Percentiles rank a stretch among this genome's conserved stretches.
These are phyloP conservation scores for Periophthalmodon schlosseri DNA, from an alignment of 2,113 vertebrate species.

Conservation along the genomic window DNA sequence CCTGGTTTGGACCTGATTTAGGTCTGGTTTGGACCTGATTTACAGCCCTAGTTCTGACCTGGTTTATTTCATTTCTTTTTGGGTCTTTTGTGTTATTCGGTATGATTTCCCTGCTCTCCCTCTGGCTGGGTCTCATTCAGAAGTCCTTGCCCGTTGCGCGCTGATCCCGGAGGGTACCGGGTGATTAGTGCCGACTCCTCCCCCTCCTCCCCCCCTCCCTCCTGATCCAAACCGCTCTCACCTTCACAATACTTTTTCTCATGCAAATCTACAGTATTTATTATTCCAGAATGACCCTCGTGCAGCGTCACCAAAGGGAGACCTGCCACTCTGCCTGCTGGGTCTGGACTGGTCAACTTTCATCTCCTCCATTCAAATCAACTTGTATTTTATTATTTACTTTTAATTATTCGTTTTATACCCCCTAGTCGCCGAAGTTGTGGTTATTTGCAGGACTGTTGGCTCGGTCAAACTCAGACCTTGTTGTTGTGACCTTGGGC, in stretches of 20 bases:
- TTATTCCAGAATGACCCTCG: slow-evolving; percentile 31
- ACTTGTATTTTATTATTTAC: background rate
- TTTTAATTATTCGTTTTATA: background rate
- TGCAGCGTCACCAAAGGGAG: slow-evolving; percentile 16
- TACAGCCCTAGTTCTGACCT: background rate
- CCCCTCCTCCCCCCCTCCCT: background rate
- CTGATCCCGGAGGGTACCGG: slow-evolving; percentile 52
- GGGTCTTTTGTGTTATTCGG: slow-evolving; percentile 17
- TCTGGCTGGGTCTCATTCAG: slow-evolving; percentile 49
- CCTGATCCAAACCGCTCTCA: slow-evolving; percentile 27
- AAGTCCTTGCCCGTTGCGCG: slow-evolving; percentile 58
- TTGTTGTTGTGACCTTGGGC: no score
- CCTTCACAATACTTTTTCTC: slow-evolving; percentile 36
- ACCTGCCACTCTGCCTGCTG: background rate
- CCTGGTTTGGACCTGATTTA: background rate
- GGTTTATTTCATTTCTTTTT: background rate
- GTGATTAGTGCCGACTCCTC: slow-evolving; percentile 70
- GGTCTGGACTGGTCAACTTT: background rate
- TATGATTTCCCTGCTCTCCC: slow-evolving; percentile 31
- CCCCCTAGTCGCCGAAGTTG: background rate
- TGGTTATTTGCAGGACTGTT: no score
- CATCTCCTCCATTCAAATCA: background rate
- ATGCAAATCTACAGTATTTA: slow-evolving; percentile 43
- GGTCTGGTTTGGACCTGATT: background rate
- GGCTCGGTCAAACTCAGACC: no score